Conservation (phyloP, 1,140 invertebrate species). For the Hypsibius dujardini region DNA sequence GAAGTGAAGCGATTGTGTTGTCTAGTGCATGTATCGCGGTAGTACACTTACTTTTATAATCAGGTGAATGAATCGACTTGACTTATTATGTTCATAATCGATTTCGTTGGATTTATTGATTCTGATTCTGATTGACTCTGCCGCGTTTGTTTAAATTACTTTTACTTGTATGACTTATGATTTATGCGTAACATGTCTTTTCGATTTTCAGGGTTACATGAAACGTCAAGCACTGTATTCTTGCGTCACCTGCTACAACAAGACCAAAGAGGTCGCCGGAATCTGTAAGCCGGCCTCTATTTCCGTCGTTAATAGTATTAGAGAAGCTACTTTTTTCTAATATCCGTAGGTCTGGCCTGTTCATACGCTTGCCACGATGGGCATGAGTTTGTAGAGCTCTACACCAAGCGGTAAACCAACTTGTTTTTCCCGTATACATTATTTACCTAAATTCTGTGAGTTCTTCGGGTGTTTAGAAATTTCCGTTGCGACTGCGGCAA, state of each 20-base stretch:
- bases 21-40: no score
- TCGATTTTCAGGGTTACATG: constrained; percentile 61
- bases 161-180: no score
- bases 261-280: neutral
- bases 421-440: constrained; percentile 16
- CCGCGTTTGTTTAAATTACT: no score
- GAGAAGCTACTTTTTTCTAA: neutral
- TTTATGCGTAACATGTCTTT: constrained; percentile 20
- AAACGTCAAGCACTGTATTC: constrained; percentile 83
- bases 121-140: no score
- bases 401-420: constrained; percentile 60
- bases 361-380: constrained; percentile 83
- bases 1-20: no score
- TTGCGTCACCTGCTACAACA: constrained; percentile 64
- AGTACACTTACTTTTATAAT: no score
- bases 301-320: neutral
- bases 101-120: no score
- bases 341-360: constrained; percentile 57
- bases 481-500: constrained; percentile 96
- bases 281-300: constrained; percentile 1
- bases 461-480: constrained; percentile 38
- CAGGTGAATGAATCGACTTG: no score
- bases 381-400: constrained; percentile 85
- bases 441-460: constrained; percentile 19
- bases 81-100: no score